Percentiles rank a stretch among this genome's conserved stretches.
Conservation (phyloP, 92 coral and sea anemone species). For the Porites divaricata region DNA sequence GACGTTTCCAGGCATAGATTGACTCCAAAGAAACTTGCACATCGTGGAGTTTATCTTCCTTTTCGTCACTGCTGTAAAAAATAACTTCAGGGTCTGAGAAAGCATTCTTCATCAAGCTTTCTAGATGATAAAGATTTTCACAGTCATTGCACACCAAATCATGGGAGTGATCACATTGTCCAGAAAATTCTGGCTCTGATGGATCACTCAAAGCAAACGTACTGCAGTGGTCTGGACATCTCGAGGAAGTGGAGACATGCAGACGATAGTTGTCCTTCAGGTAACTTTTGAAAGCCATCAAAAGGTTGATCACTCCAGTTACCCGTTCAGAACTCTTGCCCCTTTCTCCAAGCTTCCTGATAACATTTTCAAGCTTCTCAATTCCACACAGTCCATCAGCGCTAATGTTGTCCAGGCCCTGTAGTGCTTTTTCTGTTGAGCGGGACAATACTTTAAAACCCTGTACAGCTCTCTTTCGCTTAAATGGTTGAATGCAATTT, state of each 20-base stretch:
- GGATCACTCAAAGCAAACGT: constrained; percentile 70
- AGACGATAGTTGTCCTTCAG: constrained; percentile 58
- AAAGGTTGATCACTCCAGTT: constrained; percentile 27
- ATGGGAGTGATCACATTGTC: constrained; percentile 57
- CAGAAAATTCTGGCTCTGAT: constrained; percentile 32
- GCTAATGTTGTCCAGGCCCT: constrained; percentile 60
- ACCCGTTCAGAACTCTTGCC: constrained; percentile 42
- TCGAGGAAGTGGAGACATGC: constrained; percentile 42
- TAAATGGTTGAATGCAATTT: constrained; percentile 47
- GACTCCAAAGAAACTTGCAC: constrained; percentile 40
- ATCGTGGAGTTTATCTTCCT: constrained; percentile 57
- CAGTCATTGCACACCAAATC: constrained; percentile 46
- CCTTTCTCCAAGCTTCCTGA: constrained; percentile 50
- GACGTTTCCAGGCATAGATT: constrained; percentile 63
- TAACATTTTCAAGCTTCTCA: constrained; percentile 36
- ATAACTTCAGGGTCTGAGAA: constrained; percentile 36
- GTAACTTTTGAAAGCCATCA: constrained; percentile 49
- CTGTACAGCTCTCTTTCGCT: constrained; percentile 61
- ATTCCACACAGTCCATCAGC: constrained; percentile 58
- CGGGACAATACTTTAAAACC: constrained; percentile 49
- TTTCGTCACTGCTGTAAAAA: constrained; percentile 48
- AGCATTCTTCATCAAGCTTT: constrained; percentile 35
- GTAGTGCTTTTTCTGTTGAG: constrained; percentile 62
- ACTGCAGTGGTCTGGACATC: constrained; percentile 68
- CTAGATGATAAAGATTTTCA: constrained; percentile 42